These are phyloP conservation scores for Salvelinus sp. DNA, from an alignment of 2,113 vertebrate species.

Conservation along the genomic window DNA sequence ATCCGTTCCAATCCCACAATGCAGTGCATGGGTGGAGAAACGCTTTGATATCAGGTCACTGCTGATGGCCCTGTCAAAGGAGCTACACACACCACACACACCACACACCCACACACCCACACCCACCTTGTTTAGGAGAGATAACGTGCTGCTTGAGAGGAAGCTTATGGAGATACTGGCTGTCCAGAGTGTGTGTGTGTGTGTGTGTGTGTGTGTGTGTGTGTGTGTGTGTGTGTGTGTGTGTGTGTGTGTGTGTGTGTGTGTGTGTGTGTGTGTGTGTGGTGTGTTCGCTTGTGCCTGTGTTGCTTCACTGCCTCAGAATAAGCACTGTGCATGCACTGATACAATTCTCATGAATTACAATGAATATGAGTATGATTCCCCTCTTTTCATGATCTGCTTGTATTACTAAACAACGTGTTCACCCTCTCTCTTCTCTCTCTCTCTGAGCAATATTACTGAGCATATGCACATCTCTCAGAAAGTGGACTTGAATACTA, in stretches of 20 bases:
- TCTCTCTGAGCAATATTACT: neutral
- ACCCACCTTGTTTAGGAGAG: neutral
- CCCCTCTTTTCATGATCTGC: conserved; percentile 3
- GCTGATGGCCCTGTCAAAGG: neutral
- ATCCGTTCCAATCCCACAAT: neutral
- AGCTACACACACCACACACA: too few relatives aligned
- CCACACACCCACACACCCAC: too few relatives aligned
- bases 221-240: conserved; percentile 24
- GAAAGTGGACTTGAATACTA: conserved; percentile 59
- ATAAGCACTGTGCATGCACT: neutral
- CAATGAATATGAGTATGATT: conserved; percentile 38
- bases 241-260: too few relatives aligned
- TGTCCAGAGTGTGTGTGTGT: conserved; percentile 8
- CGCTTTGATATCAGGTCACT: neutral
- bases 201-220: conserved; percentile 20
- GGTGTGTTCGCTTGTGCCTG: conserved; percentile 8
- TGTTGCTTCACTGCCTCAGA: conserved; percentile 24
- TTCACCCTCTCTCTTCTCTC: too few relatives aligned
- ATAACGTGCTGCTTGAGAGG: neutral
- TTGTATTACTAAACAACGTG: conserved; percentile 38
- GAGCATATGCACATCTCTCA: conserved; percentile 55
- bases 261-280: conserved; percentile 27
- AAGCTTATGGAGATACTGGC: neutral
- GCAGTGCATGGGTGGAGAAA: conserved; percentile 3
- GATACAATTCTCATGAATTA: conserved; percentile 16